Evolutionary conservation across 2,888 invertebrate species (phyloP).

Genomic region (Andrena hattorfiana): DNA sequence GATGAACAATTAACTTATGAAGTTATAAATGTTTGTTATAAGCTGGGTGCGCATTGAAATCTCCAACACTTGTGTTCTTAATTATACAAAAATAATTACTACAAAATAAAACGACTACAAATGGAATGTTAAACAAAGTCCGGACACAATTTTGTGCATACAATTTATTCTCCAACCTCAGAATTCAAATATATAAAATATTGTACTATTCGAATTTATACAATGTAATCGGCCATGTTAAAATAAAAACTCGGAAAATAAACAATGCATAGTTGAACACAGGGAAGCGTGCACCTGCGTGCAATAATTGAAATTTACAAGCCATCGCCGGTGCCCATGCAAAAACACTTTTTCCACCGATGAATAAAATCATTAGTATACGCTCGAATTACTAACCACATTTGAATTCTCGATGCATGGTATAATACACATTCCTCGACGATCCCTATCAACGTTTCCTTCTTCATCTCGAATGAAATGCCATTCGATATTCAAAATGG

Average conservation of each 20-base stretch:
- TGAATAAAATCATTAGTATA: constrained; percentile 49
- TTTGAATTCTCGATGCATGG: constrained; percentile 26
- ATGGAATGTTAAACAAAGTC: background rate
- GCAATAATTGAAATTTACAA: constrained; percentile 49
- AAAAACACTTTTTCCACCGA: constrained; percentile 35
- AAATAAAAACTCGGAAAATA: constrained; percentile 51
- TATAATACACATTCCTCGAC: background rate
- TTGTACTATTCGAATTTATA: constrained; percentile 62
- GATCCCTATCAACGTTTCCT: no score
- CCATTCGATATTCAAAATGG: constrained; percentile 12
- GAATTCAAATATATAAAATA: constrained; percentile 68
- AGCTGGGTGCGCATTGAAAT: background rate
- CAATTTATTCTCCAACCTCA: constrained; percentile 72
- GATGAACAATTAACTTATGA: background rate
- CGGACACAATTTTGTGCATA: constrained; percentile 43
- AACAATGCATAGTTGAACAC: constrained; percentile 39
- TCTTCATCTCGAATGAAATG: background rate
- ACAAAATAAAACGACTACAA: background rate
- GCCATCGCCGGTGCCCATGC: constrained; percentile 19
- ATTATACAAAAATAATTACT: background rate
- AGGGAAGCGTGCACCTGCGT: constrained; percentile 15
- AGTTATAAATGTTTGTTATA: no score
- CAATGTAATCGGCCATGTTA: constrained; percentile 54
- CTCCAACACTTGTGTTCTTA: background rate
- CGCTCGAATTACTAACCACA: constrained; percentile 23